Evolutionary conservation across 2,888 invertebrate species (phyloP), one percentile per base, ranked within the genome.

Genomic region (Anodontia alba): DNA sequence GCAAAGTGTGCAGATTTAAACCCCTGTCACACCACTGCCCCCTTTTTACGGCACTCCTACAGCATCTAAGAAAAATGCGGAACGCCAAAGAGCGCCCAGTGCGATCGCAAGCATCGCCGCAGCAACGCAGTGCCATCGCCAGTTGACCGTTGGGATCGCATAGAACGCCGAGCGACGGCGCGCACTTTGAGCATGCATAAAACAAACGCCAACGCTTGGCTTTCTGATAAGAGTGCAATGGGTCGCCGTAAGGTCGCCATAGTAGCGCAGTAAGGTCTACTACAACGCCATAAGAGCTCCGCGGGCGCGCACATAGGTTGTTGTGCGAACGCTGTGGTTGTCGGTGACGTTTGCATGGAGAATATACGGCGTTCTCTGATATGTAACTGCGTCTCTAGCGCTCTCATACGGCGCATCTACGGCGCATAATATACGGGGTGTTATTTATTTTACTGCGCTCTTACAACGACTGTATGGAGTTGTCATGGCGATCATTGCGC

Each of bases 241-340:
- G 54, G 26, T 8, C 23, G n/a, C 26, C 29, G 17, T 29, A 26
- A 15, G 62, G 62, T 62, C 29, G 62, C 62, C 38, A 38, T 38
- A 38, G 38, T 12, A 12, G 62, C 62, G n/a, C 62, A 62, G 26
- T 23, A 62, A 62, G 8, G 26, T 62, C n/a, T 62, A 10, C 62
- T 62, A 62, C 62, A 62, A 62, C 62, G 62, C 62, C 15, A 62
- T 23, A 62, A 5, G 62, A 62, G 62, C 62, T 62, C 62, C 29
- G 62, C 62, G n/a, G n/a, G n/a, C 33, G 62, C 62, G 26, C 62
- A 33, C 26, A 62, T 5, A 26, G 62, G 62, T 62, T 17, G 62
- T 23, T 31, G 62, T 62, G 62, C 15, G 29, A 62, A 62, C 62
- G 26, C 62, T 62, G 62, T 62, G 15, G 62, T 62, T 10, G 29